Evolutionary conservation across 2,797 vertebrate genomes (phyloP), one percentile per base, ranked within the genome.

Genomic region (Anguilla megastoma): DNA sequence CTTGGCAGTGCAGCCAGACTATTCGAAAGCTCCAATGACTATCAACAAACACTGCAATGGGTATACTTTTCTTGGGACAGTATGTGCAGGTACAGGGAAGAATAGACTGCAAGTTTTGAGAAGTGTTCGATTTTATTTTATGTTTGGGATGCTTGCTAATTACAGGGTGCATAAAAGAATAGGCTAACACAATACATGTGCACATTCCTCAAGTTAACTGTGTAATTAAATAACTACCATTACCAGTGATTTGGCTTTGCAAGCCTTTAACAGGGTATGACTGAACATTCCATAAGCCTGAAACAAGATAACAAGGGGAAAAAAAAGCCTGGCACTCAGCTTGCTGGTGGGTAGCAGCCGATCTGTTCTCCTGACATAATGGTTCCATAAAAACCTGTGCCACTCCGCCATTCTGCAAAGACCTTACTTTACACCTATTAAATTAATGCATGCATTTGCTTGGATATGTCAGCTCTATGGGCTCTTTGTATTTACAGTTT

Each of bases 11-110:
- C 86, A 86, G 71, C 91, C 54, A 92, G 89, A 91, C 74, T 93
- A 92, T 89, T 89, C 88, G 94, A 93, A 91, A 93, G 91, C 50
- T 89, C 91, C 91, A 90, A 88, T 30, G 48, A 89, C 89, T 89
- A 92, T 82, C 94, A 91, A 91, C 86, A 91, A 93, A 93, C 83
- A 89, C 87, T 63, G 88, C 89, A 92, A 58, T 84, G 90, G 92
- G 88, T 94, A 90, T 2, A 93, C 66, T 74, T 89, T 87, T 89
- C 63, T 90, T 88, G 91, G 60, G 88, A 89, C 92, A 93, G 90
- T 89, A 91, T 7, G 45, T 21, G 2, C 56, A 8, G 18, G 63
- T 69, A 69, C 24, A 69, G 24, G 3, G 63, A 9, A 27, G 63
- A 8, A 69, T 24, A 7, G 63, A 66, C n/a, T 66, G 5, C 24